Conservation (phyloP, 2,113 vertebrate species). For the Narcine bancroftii region DNA sequence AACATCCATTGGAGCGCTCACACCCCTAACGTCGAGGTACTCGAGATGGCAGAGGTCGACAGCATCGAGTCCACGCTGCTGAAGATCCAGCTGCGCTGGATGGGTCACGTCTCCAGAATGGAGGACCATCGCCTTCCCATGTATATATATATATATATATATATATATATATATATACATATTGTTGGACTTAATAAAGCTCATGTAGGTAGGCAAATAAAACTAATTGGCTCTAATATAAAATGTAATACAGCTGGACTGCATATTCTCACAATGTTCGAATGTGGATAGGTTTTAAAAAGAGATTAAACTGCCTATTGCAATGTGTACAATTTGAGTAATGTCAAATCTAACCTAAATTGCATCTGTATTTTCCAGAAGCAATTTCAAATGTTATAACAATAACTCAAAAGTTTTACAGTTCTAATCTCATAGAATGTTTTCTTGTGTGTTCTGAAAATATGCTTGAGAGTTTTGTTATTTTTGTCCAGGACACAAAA, state of each 20-base stretch:
- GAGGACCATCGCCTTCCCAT: no score
- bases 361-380: not conserved
- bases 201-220: not conserved
- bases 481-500: not conserved
- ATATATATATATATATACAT: no score
- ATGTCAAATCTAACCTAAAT: not conserved
- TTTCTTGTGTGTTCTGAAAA: conserved; percentile 15
- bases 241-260: not conserved
- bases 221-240: not conserved
- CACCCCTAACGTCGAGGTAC: no score
- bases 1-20: no score
- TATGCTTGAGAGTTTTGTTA: conserved; percentile 1
- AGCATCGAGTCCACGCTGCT: no score
- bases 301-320: not conserved
- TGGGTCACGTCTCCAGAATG: no score
- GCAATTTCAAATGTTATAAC: not conserved
- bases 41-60: no score
- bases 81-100: no score
- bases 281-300: not conserved
- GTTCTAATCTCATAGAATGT: not conserved
- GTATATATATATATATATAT: no score
- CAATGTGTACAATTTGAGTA: not conserved
- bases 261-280: not conserved
- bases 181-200: not conserved
- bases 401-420: not conserved